Conservation (phyloP, 2,888 invertebrate genomes). For the Chrysotoxum bicinctum region DNA sequence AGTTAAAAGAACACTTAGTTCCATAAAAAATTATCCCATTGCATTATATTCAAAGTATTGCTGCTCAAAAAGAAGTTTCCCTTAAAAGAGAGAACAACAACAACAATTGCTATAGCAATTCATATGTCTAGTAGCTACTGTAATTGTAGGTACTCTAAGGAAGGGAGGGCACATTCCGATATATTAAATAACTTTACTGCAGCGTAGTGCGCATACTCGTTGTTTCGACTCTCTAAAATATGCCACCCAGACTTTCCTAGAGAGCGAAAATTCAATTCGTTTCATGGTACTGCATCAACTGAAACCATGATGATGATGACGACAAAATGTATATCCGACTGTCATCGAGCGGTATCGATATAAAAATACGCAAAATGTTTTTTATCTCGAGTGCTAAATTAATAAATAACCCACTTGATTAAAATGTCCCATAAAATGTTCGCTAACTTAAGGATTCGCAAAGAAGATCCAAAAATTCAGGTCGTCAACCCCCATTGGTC, state of each 20-base stretch:
- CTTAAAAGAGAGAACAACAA: slow-evolving; percentile 16
- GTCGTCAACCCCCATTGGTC: slow-evolving; percentile 58
- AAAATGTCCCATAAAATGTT: slow-evolving; percentile 28
- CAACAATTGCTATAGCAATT: slow-evolving; percentile 14
- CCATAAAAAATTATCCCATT: slow-evolving; percentile 34
- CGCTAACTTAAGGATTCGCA: slow-evolving; percentile 1
- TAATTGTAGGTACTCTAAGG: not conserved
- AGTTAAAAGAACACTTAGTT: slow-evolving; percentile 26
- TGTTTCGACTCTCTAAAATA: slow-evolving; percentile 27
- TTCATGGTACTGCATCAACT: slow-evolving; percentile 66
- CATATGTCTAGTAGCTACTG: not conserved
- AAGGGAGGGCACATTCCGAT: slow-evolving; percentile 33
- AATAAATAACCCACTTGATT: not conserved
- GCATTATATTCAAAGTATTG: slow-evolving; percentile 13
- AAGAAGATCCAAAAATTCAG: slow-evolving; percentile 42
- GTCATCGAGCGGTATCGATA: slow-evolving; percentile 46
- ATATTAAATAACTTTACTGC: slow-evolving; percentile 57
- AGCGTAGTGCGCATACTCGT: slow-evolving; percentile 62
- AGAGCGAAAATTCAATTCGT: slow-evolving; percentile 56
- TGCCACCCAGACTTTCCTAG: slow-evolving; percentile 29
- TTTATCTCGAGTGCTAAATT: not conserved
- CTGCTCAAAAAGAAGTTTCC: slow-evolving; percentile 17
- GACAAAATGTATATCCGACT: slow-evolving; percentile 51
- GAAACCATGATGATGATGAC: slow-evolving; percentile 54
- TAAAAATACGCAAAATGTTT: slow-evolving; percentile 1